Base-by-base conservation (phyloP, 2,888 invertebrate genomes). In the Hypomecis punctinalis region DNA sequence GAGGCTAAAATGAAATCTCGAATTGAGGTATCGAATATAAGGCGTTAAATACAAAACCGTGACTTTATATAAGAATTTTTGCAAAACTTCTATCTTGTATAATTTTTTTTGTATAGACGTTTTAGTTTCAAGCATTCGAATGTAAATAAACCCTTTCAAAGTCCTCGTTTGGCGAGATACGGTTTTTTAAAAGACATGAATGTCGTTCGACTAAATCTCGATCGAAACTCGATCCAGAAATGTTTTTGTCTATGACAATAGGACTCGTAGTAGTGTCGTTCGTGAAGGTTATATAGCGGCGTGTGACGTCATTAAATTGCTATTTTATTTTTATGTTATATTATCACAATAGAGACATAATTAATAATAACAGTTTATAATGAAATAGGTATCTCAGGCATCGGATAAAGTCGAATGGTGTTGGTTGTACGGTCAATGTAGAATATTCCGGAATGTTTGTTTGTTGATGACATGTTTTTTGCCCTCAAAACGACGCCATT, bases 211-310 rank as follows among this genome's bases (percentile, higher is more conserved):
- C 33, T 23, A 54, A 43, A 37, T 60, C 53, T 67, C 63, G 58
- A 67, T 61, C 57, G 71, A 55, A 67, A 66, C 67, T 67, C 69
- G 63, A 69, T 66, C 59, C 61, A 56, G 66, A 67, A 61, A 56
- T 53, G 53, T 42, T 56, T 48, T 53, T 61, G 61, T 66, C 56
- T 35, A 54, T 63, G 70, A 68, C 68, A 67, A 68, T 66, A 70
- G 66, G 59, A 67, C 55, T 66, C 53, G 63, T 66, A 61, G 60
- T 63, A 59, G 55, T 62, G 65, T 61, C 60, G 60, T 49, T 62
- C 43, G 40, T 46, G 42, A 45, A n/a, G 47, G 61, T 48, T 60
- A 55, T 60, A 55, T 42, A 23, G 42, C 39, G 64, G 58, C 67
- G 67, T 67, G 51, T 58, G 64, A 67, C 64, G 67, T 64, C 67